Conservation (phyloP, 2,113 vertebrate genomes). For the Microcebus murinus region DNA sequence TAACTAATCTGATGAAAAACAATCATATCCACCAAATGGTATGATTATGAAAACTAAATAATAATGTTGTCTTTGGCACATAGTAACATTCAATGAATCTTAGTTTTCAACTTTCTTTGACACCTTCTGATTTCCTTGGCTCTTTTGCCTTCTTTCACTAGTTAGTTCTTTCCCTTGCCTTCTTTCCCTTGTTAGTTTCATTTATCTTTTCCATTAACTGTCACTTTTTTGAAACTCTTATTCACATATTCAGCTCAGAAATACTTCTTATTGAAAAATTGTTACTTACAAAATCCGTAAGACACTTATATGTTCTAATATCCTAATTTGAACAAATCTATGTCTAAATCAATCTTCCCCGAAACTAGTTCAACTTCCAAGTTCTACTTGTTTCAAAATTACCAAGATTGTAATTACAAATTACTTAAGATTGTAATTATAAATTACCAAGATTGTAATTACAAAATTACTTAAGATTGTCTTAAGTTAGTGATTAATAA, state of each 20-base stretch:
- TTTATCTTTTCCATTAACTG: background rate
- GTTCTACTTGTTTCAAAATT: background rate
- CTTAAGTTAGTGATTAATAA: background rate
- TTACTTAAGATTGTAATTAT: too few relatives aligned
- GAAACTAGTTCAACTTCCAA: background rate
- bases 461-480: background rate
- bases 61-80: background rate
- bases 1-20: background rate
- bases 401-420: background rate
- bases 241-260: background rate
- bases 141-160: background rate
- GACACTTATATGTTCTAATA: background rate
- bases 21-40: background rate
- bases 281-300: background rate
- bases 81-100: background rate
- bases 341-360: background rate
- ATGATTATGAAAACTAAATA: background rate
- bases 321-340: background rate
- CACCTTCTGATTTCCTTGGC: background rate
- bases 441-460: too few relatives aligned
- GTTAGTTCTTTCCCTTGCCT: too few relatives aligned
- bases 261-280: background rate
- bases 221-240: background rate
- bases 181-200: background rate
- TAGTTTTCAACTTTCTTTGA: background rate